Conservation (phyloP, 2,797 vertebrate species). For the Rhinophrynus dorsalis region DNA sequence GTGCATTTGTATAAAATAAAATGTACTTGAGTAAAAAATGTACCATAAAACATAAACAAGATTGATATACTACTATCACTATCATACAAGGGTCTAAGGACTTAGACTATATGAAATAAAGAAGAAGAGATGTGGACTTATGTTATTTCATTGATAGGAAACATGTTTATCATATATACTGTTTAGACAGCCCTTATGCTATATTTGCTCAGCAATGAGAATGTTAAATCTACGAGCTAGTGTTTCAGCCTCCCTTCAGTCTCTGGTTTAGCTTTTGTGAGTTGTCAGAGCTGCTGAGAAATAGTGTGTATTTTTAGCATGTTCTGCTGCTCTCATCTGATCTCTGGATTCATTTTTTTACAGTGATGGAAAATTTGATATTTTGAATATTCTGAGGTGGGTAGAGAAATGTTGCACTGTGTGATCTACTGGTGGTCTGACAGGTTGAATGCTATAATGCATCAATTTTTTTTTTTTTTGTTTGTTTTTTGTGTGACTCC, state of each 20-base stretch:
- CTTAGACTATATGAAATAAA: neutral
- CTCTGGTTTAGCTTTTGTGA: constrained; percentile 40
- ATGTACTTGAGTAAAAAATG: neutral
- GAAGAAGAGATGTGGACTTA: neutral
- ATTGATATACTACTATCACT: neutral
- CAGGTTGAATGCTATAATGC: neutral
- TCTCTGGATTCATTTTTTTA: constrained; percentile 17
- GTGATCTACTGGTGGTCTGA: neutral
- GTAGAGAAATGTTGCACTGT: neutral
- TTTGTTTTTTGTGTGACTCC: no score
- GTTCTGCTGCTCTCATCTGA: constrained; percentile 34
- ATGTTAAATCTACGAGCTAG: constrained; percentile 24
- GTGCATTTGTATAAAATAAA: neutral
- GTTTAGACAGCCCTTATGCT: neutral
- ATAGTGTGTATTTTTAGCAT: constrained; percentile 43
- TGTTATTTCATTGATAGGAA: neutral
- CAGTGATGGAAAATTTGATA: constrained; percentile 37
- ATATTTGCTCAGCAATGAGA: neutral
- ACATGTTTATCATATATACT: neutral
- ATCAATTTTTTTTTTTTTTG: neutral
- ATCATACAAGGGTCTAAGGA: neutral
- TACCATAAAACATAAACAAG: neutral
- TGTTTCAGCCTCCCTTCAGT: constrained; percentile 5
- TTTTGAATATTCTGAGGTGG: constrained; percentile 20
- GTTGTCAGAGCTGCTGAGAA: constrained; percentile 43